Evolutionary conservation across 2,797 vertebrate species (phyloP).

Genomic region (Galago senegalensis): DNA sequence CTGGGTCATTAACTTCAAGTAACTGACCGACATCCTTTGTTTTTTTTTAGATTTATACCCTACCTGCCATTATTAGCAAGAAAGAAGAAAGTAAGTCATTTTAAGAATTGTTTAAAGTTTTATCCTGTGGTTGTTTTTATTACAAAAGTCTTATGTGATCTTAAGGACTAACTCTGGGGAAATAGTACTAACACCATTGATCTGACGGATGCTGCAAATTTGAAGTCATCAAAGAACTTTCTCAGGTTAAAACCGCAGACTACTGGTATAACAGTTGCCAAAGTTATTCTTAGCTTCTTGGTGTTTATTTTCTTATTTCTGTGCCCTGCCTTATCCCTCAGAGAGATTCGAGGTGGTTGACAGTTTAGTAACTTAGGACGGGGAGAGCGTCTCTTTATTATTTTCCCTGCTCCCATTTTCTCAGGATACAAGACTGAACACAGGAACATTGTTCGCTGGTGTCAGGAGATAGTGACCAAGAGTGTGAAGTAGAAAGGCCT

Average conservation of each 20-base stretch:
- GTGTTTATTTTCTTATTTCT: not conserved
- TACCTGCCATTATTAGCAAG: constrained; percentile 98
- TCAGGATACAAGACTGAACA: not conserved
- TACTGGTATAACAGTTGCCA: not conserved
- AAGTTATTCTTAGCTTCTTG: constrained; percentile 23
- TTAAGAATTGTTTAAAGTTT: constrained; percentile 44
- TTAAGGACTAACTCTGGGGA: constrained; percentile 2
- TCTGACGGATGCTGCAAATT: not conserved
- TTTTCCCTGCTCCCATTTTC: not conserved
- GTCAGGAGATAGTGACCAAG: not conserved
- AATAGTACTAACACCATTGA: not conserved
- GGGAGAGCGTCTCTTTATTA: not conserved
- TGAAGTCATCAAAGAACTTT: not conserved
- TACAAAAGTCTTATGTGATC: not conserved
- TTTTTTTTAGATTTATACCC: constrained; percentile 95
- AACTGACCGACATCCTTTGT: constrained; percentile 58
- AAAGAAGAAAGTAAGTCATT: constrained; percentile 98
- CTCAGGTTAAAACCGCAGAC: not conserved
- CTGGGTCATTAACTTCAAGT: not conserved
- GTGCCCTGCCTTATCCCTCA: not conserved
- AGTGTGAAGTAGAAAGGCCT: not conserved
- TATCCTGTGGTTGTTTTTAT: constrained; percentile 7
- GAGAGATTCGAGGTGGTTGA: not conserved
- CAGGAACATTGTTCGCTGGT: not conserved
- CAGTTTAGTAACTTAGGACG: not conserved